Conservation (phyloP, 2,888 invertebrate species). For the Hipparchia sbordonii region DNA sequence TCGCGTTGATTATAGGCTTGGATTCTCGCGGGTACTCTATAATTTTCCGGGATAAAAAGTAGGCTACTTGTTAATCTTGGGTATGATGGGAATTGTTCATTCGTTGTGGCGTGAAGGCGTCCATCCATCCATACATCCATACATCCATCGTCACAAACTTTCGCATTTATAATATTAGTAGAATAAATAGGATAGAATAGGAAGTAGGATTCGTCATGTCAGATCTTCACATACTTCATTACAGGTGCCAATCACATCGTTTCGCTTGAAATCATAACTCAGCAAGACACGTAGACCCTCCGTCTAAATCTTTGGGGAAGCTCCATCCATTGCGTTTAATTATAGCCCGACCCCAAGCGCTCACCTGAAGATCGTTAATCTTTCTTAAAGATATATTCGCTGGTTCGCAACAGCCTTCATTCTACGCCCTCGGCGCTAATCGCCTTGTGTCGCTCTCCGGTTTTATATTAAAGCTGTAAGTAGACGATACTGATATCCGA, state of each 20-base stretch:
- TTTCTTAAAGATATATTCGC: conserved; percentile 82
- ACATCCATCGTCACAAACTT: no score
- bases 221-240: conserved; percentile 54
- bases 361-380: conserved; percentile 82
- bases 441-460: conserved; percentile 63
- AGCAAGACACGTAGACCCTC: conserved; percentile 73
- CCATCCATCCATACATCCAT: no score
- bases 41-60: no score
- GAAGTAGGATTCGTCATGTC: no score
- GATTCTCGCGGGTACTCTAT: no score
- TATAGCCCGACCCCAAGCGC: conserved; percentile 74
- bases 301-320: conserved; percentile 76
- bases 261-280: conserved; percentile 80
- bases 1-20: no score
- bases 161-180: no score
- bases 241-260: conserved; percentile 75
- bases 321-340: conserved; percentile 81
- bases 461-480: conserved; percentile 11
- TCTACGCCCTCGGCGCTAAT: conserved; percentile 65
- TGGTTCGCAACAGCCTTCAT: conserved; percentile 62
- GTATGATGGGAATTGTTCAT: no score
- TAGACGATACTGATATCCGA: background rate
- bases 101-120: no score
- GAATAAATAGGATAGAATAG: no score
- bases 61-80: no score